phyloP scores from a whole-genome alignment of 1,140 invertebrate genomes.

The Pissodes strobi region DNA sequence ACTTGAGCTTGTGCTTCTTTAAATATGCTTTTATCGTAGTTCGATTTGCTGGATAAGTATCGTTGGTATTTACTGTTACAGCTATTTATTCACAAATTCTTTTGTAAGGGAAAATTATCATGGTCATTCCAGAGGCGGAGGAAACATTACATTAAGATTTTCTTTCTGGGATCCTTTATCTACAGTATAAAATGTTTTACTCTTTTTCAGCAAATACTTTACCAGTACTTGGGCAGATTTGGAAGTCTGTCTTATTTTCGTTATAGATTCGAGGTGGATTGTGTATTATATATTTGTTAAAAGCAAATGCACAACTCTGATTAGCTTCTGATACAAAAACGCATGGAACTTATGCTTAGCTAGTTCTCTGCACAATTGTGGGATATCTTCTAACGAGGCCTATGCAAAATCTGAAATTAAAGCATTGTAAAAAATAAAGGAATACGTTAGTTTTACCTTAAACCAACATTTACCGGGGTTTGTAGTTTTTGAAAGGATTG shows the following conservation, averaged over 20 bases:
- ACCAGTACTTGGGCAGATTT: conserved; percentile 48
- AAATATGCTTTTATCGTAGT: no score
- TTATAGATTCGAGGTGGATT: conserved; percentile 50
- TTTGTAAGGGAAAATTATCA: no score
- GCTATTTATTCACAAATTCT: no score
- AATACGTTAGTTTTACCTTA: no score
- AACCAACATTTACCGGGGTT: conserved; percentile 45
- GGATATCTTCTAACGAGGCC: conserved; percentile 45
- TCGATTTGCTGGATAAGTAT: no score
- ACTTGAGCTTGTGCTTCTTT: no score
- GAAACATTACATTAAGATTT: no score
- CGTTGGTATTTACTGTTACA: no score
- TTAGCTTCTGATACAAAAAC: conserved; percentile 47
- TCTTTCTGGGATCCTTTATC: no score
- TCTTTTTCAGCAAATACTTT: conserved; percentile 48
- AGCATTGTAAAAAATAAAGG: no score
- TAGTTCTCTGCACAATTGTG: conserved; percentile 36
- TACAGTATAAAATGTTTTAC: conserved; percentile 47
- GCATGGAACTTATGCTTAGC: conserved; percentile 41
- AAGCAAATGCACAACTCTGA: conserved; percentile 1
- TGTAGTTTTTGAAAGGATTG: conserved; percentile 46
- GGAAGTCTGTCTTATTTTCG: conserved; percentile 53
- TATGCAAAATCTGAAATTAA: no score
- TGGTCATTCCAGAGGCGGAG: no score
- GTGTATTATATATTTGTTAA: conserved; percentile 13